Percentiles rank a stretch among this genome's conserved stretches.
These are phyloP conservation scores for Empidonax traillii DNA, from an alignment of 2,113 vertebrate species.

Conservation along the genomic window DNA sequence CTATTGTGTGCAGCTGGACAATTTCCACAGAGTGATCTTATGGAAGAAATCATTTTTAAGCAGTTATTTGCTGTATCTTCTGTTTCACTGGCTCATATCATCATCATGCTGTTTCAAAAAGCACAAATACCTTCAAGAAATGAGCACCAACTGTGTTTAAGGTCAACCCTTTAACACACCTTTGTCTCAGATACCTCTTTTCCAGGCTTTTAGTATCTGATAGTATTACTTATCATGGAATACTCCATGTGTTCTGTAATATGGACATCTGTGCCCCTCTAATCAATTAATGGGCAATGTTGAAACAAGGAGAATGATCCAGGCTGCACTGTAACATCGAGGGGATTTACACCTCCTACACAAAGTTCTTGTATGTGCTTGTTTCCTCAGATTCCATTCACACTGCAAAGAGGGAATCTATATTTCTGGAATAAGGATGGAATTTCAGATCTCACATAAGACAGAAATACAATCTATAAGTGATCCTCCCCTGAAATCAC, in stretches of 20 bases:
- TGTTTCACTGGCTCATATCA: neutral
- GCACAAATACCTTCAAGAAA: neutral
- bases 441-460: neutral
- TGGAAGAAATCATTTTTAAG: conserved; percentile 40
- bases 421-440: neutral
- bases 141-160: neutral
- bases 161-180: neutral
- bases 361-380: neutral
- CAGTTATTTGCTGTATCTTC: neutral
- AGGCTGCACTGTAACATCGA: neutral
- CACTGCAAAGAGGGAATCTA: neutral
- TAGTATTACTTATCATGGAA: neutral
- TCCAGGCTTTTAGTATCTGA: neutral
- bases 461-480: neutral
- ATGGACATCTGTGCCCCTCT: neutral
- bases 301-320: neutral
- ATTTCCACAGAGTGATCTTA: conserved; percentile 62
- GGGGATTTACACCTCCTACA: neutral
- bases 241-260: neutral
- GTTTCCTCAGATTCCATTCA: neutral
- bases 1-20: conserved; percentile 66
- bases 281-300: neutral
- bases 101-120: neutral
- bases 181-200: neutral
- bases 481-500: neutral